Evolutionary conservation across 2,888 invertebrate genomes (phyloP).

Genomic region (Ectemnius lituratus): DNA sequence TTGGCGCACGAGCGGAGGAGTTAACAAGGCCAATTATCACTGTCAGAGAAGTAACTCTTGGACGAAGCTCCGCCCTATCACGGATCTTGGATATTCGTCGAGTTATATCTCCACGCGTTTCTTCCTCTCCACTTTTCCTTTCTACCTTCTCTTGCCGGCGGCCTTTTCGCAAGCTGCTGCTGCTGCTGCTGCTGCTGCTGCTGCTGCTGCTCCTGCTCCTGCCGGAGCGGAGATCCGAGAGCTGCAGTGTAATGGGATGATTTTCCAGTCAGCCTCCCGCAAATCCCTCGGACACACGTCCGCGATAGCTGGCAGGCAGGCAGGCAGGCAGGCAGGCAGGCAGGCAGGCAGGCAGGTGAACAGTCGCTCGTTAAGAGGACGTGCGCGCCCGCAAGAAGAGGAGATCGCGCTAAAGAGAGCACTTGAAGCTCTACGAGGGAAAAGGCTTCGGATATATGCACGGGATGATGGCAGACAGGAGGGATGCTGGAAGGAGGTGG

Average conservation of each 20-base stretch:
- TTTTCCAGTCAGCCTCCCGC: conserved; percentile 58
- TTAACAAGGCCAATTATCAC: conserved; percentile 64
- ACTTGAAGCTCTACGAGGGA: neutral
- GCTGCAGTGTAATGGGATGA: conserved; percentile 54
- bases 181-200: neutral
- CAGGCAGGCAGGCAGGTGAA: conserved; percentile 17
- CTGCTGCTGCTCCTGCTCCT: neutral
- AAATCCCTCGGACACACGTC: conserved; percentile 25
- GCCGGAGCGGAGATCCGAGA: conserved; percentile 19
- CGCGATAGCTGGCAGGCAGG: neutral
- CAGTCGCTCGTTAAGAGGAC: conserved; percentile 46
- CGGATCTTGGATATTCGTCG: too few relatives aligned
- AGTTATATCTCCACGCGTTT: conserved; percentile 15
- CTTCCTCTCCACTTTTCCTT: conserved; percentile 6
- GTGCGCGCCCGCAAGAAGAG: conserved; percentile 55
- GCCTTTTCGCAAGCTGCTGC: neutral
- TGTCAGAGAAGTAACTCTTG: conserved; percentile 62
- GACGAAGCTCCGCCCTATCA: neutral
- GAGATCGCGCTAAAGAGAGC: conserved; percentile 24
- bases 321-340: too few relatives aligned
- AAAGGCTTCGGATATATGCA: neutral
- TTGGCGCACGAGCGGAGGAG: conserved; percentile 41
- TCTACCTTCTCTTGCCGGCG: neutral
- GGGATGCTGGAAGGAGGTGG: neutral
- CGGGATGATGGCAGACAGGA: neutral